phyloP scores from a whole-genome alignment of 2,113 vertebrate species.

The Platycercus adscitus region DNA sequence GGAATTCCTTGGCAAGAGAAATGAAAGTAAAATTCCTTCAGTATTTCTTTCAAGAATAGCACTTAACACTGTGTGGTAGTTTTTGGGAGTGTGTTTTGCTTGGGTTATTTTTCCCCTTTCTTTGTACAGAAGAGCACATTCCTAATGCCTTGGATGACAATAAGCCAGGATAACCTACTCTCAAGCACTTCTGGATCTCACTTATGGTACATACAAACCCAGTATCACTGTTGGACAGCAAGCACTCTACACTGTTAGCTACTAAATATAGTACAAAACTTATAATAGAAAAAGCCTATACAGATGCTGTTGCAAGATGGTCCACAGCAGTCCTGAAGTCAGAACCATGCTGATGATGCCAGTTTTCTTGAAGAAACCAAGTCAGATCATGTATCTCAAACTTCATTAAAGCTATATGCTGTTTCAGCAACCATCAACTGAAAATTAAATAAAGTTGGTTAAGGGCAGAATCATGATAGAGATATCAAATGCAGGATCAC shows the following conservation, averaged over 20 bases:
- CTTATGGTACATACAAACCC: background rate
- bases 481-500: background rate
- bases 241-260: rapidly evolving
- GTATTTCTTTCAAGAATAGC: background rate
- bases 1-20: background rate
- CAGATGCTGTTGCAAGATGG: background rate
- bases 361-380: background rate
- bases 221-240: background rate
- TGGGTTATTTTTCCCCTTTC: background rate
- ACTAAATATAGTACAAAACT: background rate
- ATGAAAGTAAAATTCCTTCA: background rate
- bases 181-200: background rate
- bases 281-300: rapidly evolving
- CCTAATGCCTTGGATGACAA: background rate
- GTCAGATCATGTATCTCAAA: background rate
- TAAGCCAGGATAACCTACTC: background rate
- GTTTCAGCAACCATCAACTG: background rate
- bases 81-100: background rate
- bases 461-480: background rate
- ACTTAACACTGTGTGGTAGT: rapidly evolving
- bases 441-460: background rate
- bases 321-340: background rate
- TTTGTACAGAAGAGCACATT: background rate
- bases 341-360: background rate
- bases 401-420: background rate